Base-by-base conservation (phyloP, 1,140 invertebrate species). In the Pectinophora gossypiella region DNA sequence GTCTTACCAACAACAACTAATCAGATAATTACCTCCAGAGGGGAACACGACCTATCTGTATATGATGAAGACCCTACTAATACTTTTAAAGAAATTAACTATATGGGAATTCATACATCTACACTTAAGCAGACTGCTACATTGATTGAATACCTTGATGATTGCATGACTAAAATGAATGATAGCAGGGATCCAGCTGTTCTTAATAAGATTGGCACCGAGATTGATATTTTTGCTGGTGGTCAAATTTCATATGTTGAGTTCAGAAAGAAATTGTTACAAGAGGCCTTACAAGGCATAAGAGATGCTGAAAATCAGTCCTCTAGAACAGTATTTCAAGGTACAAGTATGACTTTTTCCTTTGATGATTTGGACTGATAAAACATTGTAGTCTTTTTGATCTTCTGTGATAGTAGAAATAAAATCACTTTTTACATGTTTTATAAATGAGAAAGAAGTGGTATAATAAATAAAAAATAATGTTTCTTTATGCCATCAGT, bases 91-190 rank as follows among this genome's bases (percentile, higher is more conserved):
- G n/a, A 32, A 12, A 32, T 32, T n/a, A 9, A 32, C 20, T 68
- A 68, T 19, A 20, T 19, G 0, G 55, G 48, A 3, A 70, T 65
- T 36, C 64, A 50, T 15, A 15, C 44, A 2, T 71, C 75, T 18
- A 47, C 79, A 16, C 15, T 70, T 13, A 72, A 69, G 4, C 66
- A 77, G 56, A 68, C 57, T 2, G 44, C 38, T 5, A 32, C 67
- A 16, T 48, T 76, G 2, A 48, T 73, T 22, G 54, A 76, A 50
- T 79, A 78, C 55, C 64, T 83, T 35, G 68, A 83, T 51, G 45
- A 60, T 13, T 80, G 73, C 38, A 65, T 78, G 49, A 51, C 67
- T 0, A 72, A 68, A 59, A 85, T 76, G 76, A 68, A 59, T 51
- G 50, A 66, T 18, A 71, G 56, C 48, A 64, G 67, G 51, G 46